These are phyloP conservation scores for Lymantria dispar DNA, from an alignment of 2,888 invertebrate species.

Conservation along the genomic window DNA sequence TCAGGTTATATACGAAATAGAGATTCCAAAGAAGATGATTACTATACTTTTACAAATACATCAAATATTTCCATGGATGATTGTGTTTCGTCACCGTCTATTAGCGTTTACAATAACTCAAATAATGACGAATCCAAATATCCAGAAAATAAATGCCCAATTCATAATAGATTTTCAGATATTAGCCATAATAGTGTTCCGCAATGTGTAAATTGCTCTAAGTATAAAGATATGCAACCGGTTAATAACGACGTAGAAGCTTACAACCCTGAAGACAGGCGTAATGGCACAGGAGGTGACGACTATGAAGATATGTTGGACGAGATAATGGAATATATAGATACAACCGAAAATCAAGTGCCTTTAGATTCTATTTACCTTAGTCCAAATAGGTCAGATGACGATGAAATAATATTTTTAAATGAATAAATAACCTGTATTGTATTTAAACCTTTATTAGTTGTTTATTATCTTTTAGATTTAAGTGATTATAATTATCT, in stretches of 20 bases:
- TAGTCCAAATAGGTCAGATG: conserved; percentile 57
- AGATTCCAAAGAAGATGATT: conserved; percentile 49
- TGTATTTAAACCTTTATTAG: too few relatives aligned
- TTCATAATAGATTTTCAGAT: neutral
- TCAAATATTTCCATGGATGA: conserved; percentile 65
- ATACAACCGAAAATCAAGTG: conserved; percentile 41
- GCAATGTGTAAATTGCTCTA: conserved; percentile 19
- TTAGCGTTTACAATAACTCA: conserved; percentile 59
- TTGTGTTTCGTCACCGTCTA: conserved; percentile 53
- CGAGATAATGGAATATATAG: conserved; percentile 70
- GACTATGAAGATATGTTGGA: conserved; percentile 56
- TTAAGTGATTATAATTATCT: too few relatives aligned
- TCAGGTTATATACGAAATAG: conserved; percentile 49
- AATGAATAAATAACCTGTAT: conserved; percentile 34
- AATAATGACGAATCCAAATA: conserved; percentile 50
- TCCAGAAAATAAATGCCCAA: conserved; percentile 43
- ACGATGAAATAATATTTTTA: conserved; percentile 62
- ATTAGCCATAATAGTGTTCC: conserved; percentile 6
- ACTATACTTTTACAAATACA: conserved; percentile 61
- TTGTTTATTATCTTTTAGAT: too few relatives aligned
- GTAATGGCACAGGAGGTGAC: conserved; percentile 13
- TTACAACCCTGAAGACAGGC: conserved; percentile 10
- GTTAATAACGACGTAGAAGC: conserved; percentile 16
- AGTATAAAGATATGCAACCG: conserved; percentile 9
- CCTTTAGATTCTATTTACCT: conserved; percentile 50